Percentiles rank a stretch among this genome's conserved stretches.
phyloP scores from a whole-genome alignment of 2,113 vertebrate species.

The Xyliphius kryptos region DNA sequence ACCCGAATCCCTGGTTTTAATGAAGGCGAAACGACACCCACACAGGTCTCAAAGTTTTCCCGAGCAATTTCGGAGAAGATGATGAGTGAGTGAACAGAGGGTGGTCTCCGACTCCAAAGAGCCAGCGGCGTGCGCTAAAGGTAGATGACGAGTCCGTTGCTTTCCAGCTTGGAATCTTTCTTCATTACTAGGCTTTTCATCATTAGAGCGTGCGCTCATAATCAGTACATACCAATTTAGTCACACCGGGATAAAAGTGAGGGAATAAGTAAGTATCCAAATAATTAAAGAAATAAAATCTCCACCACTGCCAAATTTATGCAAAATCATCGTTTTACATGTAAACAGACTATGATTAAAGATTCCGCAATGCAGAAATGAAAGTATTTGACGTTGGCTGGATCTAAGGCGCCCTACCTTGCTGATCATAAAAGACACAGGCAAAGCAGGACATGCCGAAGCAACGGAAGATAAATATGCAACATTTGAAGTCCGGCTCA shows the following conservation, averaged over 20 bases:
- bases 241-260: slow-evolving; percentile 6
- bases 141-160: slow-evolving; percentile 3
- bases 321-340: slow-evolving; percentile 23
- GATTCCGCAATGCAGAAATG: slow-evolving; percentile 12
- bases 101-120: slow-evolving; percentile 65
- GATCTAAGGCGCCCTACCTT: slow-evolving; percentile 32
- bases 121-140: slow-evolving; percentile 43
- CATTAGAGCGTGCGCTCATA: slow-evolving; percentile 26
- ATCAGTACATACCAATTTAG: slow-evolving; percentile 6
- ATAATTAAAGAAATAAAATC: background rate
- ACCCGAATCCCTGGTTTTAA: slow-evolving; percentile 53
- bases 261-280: background rate
- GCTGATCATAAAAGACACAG: slow-evolving; percentile 30
- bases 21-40: slow-evolving; percentile 58
- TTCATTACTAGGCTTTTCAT: slow-evolving; percentile 23
- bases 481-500: slow-evolving; percentile 29
- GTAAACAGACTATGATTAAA: slow-evolving; percentile 29
- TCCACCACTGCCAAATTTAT: background rate
- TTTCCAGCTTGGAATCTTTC: slow-evolving; percentile 14
- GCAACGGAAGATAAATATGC: background rate
- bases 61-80: slow-evolving; percentile 70
- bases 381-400: slow-evolving; percentile 24
- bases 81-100: slow-evolving; percentile 66
- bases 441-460: slow-evolving; percentile 24
- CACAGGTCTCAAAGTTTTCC: slow-evolving; percentile 63